These are phyloP conservation scores for Phocoena phocoena DNA, from an alignment of 2,113 vertebrate species.

Conservation along the genomic window DNA sequence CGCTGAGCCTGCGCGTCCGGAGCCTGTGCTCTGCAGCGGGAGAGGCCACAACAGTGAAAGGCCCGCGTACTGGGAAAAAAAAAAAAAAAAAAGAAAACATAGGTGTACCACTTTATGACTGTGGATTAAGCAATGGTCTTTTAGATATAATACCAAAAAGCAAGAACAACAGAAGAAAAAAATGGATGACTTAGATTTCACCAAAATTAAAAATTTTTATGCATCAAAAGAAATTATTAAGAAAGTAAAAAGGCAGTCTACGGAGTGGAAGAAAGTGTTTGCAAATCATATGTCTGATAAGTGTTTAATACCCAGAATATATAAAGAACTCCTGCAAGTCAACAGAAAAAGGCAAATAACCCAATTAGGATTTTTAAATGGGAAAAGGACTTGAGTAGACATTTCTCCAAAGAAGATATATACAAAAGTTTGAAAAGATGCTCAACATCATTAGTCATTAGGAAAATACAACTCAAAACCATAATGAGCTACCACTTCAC, in stretches of 20 bases:
- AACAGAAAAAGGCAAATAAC: background rate
- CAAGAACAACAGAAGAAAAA: background rate
- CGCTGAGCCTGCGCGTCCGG: too few relatives aligned
- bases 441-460: background rate
- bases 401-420: background rate
- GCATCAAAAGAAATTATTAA: background rate
- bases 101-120: background rate
- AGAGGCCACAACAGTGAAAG: too few relatives aligned
- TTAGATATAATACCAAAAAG: background rate
- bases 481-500: background rate
- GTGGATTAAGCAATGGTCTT: background rate
- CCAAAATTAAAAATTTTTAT: background rate
- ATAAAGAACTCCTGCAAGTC: background rate
- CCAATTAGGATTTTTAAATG: background rate
- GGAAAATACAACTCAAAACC: background rate
- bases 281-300: background rate
- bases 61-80: too few relatives aligned
- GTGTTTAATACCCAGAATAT: conserved; percentile 7
- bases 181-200: background rate
- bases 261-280: background rate
- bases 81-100: conserved; percentile 23
- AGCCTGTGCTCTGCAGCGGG: too few relatives aligned
- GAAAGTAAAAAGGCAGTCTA: background rate
- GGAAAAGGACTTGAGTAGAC: background rate
- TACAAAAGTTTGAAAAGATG: background rate